Conservation (phyloP, 2,113 vertebrate species). For the Podarcis muralis region DNA sequence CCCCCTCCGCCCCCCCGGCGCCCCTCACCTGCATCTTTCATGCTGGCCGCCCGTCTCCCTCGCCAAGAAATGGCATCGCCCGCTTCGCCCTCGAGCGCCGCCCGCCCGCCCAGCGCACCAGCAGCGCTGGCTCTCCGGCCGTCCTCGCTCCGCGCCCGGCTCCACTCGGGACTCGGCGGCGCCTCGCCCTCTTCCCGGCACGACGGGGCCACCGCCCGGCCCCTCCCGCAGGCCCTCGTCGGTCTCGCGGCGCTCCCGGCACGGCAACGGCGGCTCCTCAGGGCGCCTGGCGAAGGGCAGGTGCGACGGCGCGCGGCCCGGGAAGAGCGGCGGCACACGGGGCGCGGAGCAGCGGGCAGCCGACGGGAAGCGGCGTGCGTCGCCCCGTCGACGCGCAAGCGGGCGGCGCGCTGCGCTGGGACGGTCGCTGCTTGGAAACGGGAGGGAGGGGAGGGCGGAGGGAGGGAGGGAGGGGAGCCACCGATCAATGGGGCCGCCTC, state of each 20-base stretch:
- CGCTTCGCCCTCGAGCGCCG: not conserved
- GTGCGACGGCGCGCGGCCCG: not conserved
- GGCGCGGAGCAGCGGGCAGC: not conserved
- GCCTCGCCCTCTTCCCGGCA: not conserved
- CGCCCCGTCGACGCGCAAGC: not conserved
- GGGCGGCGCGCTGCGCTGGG: not conserved
- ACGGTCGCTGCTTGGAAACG: not conserved
- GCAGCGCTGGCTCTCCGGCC: not conserved
- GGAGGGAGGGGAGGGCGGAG: not conserved
- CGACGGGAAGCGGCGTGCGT: not conserved
- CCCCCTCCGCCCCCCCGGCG: not conserved
- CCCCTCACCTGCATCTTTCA: slow-evolving; percentile 22
- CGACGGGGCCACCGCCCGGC: not conserved
- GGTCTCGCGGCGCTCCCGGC: too few species aligned
- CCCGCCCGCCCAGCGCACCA: not conserved
- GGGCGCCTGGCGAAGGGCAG: slow-evolving; percentile 20
- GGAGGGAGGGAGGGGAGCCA: not conserved
- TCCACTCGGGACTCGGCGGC: too few species aligned
- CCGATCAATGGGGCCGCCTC: not conserved
- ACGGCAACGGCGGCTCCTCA: not conserved
- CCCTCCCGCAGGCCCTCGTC: not conserved
- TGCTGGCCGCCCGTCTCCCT: slow-evolving; percentile 21
- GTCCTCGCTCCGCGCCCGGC: not conserved
- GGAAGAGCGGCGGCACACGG: not conserved
- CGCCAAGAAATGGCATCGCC: not conserved